These are phyloP conservation scores for Meteorus cinctellus DNA, from an alignment of 2,888 invertebrate genomes.

Conservation along the genomic window DNA sequence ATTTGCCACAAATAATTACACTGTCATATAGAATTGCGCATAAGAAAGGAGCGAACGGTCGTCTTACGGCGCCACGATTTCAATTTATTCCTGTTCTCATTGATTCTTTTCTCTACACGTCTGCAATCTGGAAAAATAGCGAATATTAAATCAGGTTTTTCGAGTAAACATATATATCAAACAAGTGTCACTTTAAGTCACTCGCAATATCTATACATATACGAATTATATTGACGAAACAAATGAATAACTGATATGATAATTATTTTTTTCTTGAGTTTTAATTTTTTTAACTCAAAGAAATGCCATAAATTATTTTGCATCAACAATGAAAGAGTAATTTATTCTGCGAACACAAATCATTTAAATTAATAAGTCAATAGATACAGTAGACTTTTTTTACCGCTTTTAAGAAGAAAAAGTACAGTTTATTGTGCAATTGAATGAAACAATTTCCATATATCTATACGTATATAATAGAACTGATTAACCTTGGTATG, in stretches of 20 bases:
- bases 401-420: neutral
- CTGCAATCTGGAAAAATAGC: slow-evolving; percentile 36
- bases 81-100: neutral
- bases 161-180: slow-evolving; percentile 6
- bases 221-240: neutral
- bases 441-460: neutral
- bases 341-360: too few species aligned
- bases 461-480: neutral
- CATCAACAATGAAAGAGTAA: too few species aligned
- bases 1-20: slow-evolving; percentile 1
- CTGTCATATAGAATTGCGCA: neutral
- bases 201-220: neutral
- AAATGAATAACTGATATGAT: neutral
- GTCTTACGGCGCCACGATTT: slow-evolving; percentile 31
- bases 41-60: slow-evolving; percentile 21
- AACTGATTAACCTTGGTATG: neutral
- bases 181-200: neutral
- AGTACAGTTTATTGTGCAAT: neutral
- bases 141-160: slow-evolving; percentile 34
- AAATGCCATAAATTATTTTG: neutral
- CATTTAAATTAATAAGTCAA: neutral
- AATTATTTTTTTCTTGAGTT: slow-evolving; percentile 15
- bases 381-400: neutral
- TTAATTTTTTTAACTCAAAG: neutral
- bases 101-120: slow-evolving; percentile 5